Evolutionary conservation across 2,113 vertebrate species (phyloP).

Genomic region (Oceanodroma tethys): DNA sequence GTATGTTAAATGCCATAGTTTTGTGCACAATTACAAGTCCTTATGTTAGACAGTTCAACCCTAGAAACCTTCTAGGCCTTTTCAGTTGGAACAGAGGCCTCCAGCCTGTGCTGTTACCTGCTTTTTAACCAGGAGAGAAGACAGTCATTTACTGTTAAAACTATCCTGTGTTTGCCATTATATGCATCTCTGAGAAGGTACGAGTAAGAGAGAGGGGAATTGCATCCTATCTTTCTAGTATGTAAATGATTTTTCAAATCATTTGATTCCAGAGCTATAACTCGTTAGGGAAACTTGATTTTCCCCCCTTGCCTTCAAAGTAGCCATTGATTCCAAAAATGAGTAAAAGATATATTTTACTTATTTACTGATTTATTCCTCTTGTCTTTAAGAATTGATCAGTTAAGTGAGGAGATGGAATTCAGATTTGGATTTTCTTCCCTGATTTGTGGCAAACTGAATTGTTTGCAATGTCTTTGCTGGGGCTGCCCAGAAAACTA

Average conservation of each 20-base stretch:
- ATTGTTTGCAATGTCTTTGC: neutral
- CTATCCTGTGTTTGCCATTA: neutral
- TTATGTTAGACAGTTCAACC: neutral
- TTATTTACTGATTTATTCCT: neutral
- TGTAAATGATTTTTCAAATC: neutral
- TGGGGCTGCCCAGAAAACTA: neutral
- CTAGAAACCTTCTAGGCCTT: neutral
- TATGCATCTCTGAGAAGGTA: neutral
- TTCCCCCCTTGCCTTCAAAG: neutral
- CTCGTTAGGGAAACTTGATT: neutral
- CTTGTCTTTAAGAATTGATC: neutral
- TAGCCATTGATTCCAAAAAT: neutral
- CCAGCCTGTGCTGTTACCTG: neutral
- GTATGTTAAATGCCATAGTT: neutral
- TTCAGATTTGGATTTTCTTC: neutral
- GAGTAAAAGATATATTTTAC: neutral
- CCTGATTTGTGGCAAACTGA: neutral
- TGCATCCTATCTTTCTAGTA: neutral
- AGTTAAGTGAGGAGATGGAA: neutral
- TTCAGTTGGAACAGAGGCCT: neutral
- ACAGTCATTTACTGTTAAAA: neutral
- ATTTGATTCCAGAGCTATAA: neutral
- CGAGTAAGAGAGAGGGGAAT: neutral
- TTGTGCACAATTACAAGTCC: neutral
- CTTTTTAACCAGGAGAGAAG: neutral